These are phyloP conservation scores for Drosophila eugracilis DNA, from an alignment of 1,140 invertebrate species.

Conservation along the genomic window DNA sequence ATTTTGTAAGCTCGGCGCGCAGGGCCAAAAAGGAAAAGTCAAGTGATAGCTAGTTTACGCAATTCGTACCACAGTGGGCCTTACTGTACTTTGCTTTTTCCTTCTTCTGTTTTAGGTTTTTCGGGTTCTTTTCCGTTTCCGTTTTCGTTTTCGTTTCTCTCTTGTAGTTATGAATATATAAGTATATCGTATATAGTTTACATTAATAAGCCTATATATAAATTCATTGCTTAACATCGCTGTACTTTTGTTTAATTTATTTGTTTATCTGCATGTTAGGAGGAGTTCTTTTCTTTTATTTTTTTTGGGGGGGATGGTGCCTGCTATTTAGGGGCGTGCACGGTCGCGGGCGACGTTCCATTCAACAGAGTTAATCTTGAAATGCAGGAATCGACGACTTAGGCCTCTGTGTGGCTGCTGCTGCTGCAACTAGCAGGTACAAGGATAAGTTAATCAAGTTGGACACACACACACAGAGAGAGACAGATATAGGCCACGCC, in stretches of 20 bases:
- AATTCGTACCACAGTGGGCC: constrained; percentile 1
- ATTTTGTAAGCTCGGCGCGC: constrained; percentile 22
- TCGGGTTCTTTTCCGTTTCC: no score
- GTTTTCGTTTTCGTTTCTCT: constrained; percentile 32
- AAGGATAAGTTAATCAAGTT: constrained; percentile 33
- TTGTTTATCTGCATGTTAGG: constrained; percentile 22
- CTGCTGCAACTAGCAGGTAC: constrained; percentile 24
- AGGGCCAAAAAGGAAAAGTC: background rate
- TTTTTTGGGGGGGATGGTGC: no score
- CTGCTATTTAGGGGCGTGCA: constrained; percentile 7
- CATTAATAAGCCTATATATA: constrained; percentile 75
- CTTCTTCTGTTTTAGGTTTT: constrained; percentile 18
- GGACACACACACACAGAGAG: no score
- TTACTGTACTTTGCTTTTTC: constrained; percentile 11
- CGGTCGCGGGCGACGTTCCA: no score
- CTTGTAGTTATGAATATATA: constrained; percentile 58
- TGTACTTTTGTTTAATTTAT: constrained; percentile 58
- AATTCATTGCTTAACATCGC: constrained; percentile 79
- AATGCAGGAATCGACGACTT: constrained; percentile 22
- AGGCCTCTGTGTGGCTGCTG: constrained; percentile 12
- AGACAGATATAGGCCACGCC: no score
- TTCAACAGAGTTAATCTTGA: constrained; percentile 10
- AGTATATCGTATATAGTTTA: constrained; percentile 74
- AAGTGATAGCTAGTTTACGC: background rate
- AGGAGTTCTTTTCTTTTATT: background rate